These are phyloP conservation scores for Protosalanx chinensis DNA, from an alignment of 2,797 vertebrate genomes.

Conservation along the genomic window DNA sequence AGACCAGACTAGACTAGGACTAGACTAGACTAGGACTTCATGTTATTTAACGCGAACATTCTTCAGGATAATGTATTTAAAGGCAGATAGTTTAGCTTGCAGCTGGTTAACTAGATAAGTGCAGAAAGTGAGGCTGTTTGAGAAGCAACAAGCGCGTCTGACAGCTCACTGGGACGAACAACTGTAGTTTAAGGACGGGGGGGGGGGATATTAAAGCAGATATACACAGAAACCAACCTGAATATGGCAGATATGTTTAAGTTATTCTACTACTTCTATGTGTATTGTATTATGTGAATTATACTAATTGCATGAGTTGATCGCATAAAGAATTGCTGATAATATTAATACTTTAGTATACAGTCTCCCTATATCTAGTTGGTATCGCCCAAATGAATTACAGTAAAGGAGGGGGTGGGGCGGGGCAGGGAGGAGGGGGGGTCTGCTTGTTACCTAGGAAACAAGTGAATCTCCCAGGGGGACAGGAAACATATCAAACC, in stretches of 20 bases:
- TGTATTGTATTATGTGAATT: neutral
- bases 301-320: neutral
- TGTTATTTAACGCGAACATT: constrained; percentile 40
- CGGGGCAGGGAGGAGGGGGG: constrained; percentile 49
- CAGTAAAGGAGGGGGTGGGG: constrained; percentile 33
- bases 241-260: neutral
- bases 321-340: neutral
- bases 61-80: constrained; percentile 8
- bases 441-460: constrained; percentile 74
- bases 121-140: constrained; percentile 49
- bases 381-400: constrained; percentile 67
- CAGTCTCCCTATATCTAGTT: constrained; percentile 24
- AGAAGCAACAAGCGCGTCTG: constrained; percentile 77
- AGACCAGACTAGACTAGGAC: neutral
- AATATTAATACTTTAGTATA: neutral
- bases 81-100: constrained; percentile 23
- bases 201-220: constrained; percentile 11
- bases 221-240: neutral
- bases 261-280: neutral
- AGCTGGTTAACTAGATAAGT: constrained; percentile 64
- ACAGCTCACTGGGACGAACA: constrained; percentile 65
- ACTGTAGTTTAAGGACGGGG: constrained; percentile 23
- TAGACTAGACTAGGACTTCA: neutral
- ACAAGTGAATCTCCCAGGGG: constrained; percentile 68
- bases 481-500: constrained; percentile 54